Evolutionary conservation across 1,140 invertebrate species (phyloP).

Genomic region (Drosophila ohnishii): DNA sequence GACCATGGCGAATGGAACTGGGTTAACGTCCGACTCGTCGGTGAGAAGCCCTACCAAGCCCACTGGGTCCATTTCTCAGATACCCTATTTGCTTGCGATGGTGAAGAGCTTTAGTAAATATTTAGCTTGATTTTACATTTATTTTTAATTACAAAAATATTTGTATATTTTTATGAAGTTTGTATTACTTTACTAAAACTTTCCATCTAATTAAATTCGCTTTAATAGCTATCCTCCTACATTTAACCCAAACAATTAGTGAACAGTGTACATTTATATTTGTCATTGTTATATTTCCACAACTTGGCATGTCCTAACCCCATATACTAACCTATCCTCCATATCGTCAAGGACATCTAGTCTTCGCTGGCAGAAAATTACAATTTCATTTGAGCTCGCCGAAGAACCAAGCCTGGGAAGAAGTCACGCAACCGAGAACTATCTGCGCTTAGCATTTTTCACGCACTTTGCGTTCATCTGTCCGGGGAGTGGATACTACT

Average conservation of each 20-base stretch:
- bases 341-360: conserved; percentile 31
- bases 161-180: neutral
- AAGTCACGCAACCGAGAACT: conserved; percentile 62
- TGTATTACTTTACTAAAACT: neutral
- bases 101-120: neutral
- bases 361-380: conserved; percentile 17
- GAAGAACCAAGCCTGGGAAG: conserved; percentile 24
- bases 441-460: conserved; percentile 62
- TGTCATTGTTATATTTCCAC: neutral
- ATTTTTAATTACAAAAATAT: neutral
- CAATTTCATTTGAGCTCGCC: conserved; percentile 21
- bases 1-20: conserved; percentile 57
- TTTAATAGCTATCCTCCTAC: neutral
- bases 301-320: conserved; percentile 11
- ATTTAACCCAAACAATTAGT: conserved; percentile 8
- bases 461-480: conserved; percentile 52
- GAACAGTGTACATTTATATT: neutral
- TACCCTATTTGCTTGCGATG: conserved; percentile 7
- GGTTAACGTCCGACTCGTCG: conserved; percentile 60
- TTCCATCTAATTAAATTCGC: neutral
- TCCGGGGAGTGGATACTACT: neutral
- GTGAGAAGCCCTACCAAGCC: conserved; percentile 56
- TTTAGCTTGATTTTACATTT: neutral
- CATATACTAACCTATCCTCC: neutral
- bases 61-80: conserved; percentile 27